These are phyloP conservation scores for Gyps fulvus DNA, from an alignment of 2,113 vertebrate genomes.

Conservation along the genomic window DNA sequence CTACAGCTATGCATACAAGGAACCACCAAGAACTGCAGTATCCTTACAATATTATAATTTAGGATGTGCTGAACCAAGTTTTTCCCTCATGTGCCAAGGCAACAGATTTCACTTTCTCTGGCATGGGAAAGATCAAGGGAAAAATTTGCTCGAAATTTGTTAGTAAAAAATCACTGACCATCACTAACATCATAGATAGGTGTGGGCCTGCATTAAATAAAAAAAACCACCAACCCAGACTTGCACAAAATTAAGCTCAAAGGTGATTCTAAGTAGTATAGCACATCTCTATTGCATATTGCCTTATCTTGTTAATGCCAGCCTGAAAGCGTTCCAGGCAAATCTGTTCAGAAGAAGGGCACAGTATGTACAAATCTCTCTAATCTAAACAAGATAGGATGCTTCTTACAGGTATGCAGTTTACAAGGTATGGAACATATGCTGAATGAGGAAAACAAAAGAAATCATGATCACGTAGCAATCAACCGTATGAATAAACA, in stretches of 20 bases:
- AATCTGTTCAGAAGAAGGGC: slow-evolving; percentile 49
- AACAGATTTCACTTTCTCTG: background rate
- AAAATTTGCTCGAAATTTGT: background rate
- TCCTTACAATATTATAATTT: background rate
- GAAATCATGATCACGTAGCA: background rate
- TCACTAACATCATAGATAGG: background rate
- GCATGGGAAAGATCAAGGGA: background rate
- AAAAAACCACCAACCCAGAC: background rate
- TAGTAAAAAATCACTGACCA: background rate
- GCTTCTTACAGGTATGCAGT: slow-evolving; percentile 24
- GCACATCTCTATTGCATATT: background rate
- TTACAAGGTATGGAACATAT: slow-evolving; percentile 19
- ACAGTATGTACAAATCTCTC: background rate
- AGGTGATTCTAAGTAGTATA: background rate
- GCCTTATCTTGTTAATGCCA: background rate
- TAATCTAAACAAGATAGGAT: background rate
- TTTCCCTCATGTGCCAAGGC: background rate
- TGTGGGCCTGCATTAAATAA: background rate
- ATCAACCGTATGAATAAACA: background rate
- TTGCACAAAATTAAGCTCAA: background rate
- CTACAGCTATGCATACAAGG: background rate
- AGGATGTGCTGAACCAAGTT: background rate
- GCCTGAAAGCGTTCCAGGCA: slow-evolving; percentile 13
- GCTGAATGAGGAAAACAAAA: slow-evolving; percentile 14
- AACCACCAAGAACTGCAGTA: background rate